These are phyloP conservation scores for Eublepharis macularius DNA, from an alignment of 2,113 vertebrate species.

Conservation along the genomic window DNA sequence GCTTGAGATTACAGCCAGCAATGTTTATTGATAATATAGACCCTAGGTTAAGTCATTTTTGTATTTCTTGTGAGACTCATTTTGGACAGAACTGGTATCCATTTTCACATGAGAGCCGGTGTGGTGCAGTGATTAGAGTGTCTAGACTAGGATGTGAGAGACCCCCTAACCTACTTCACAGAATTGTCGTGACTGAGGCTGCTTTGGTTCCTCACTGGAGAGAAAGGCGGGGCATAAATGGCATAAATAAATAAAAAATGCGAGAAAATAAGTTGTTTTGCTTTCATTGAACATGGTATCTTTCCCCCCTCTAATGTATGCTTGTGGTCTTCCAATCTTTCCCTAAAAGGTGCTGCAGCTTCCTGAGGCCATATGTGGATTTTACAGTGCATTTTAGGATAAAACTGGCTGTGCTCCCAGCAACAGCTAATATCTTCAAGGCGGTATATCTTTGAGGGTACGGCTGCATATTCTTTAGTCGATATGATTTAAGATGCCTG, in stretches of 20 bases:
- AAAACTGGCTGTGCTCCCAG: background rate
- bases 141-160: too few species aligned
- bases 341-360: background rate
- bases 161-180: too few species aligned
- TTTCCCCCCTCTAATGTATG: background rate
- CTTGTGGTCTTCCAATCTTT: background rate
- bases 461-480: background rate
- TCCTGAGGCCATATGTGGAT: background rate
- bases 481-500: conserved; percentile 40
- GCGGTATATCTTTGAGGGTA: background rate
- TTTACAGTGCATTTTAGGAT: conserved; percentile 10
- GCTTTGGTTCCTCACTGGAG: too few species aligned
- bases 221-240: too few species aligned
- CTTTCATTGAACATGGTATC: background rate
- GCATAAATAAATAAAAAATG: too few species aligned
- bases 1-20: background rate
- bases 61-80: background rate
- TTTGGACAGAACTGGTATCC: background rate
- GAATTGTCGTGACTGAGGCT: too few species aligned
- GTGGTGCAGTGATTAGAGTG: too few species aligned
- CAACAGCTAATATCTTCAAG: conserved; percentile 10
- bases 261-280: background rate
- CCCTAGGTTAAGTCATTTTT: background rate
- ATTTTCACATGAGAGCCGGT: background rate
- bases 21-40: background rate